A percentile compares a stretch with the other conserved stretches of the same genome.
Conservation (phyloP, 2,888 invertebrate species). For the Oithona nana region DNA sequence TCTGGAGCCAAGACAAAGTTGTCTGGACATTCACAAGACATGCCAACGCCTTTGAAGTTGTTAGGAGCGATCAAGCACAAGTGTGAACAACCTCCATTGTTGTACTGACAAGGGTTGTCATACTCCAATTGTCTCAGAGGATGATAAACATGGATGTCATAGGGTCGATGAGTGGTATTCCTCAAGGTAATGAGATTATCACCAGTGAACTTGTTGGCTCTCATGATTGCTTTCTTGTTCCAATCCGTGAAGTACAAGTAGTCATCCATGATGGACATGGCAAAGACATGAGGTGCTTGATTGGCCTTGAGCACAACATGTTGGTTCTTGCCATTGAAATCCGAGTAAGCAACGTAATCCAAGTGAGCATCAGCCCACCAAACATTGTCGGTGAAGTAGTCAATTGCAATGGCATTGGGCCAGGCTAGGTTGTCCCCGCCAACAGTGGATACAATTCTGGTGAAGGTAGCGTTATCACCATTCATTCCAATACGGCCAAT, state of each 20-base stretch:
- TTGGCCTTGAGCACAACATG: conserved; percentile 56
- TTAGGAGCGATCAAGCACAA: conserved; percentile 72
- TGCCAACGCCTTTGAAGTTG: conserved; percentile 52
- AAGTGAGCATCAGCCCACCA: conserved; percentile 97
- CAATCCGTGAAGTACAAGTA: conserved; percentile 91
- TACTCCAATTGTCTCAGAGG: conserved; percentile 65
- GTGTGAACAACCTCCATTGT: conserved; percentile 92
- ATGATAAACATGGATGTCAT: conserved; percentile 81
- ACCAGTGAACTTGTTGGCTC: conserved; percentile 73
- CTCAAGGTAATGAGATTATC: conserved; percentile 48
- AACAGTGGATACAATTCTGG: conserved; percentile 70
- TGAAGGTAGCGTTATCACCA: conserved; percentile 53
- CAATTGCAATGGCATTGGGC: conserved; percentile 93
- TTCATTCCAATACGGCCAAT: conserved; percentile 96
- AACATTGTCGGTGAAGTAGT: conserved; percentile 81
- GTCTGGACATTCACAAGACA: conserved; percentile 82
- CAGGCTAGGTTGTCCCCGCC: conserved; percentile 66
- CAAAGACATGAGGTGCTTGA: conserved; percentile 84
- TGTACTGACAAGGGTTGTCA: conserved; percentile 68
- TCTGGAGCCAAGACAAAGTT: conserved; percentile 62
- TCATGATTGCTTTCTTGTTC: conserved; percentile 79
- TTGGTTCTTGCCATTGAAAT: conserved; percentile 72
- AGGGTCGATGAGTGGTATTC: conserved; percentile 84
- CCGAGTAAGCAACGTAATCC: conserved; percentile 86
- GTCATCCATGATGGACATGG: conserved; percentile 80